Conservation (phyloP, 2,113 vertebrate species). For the Amia ocellicauda region DNA sequence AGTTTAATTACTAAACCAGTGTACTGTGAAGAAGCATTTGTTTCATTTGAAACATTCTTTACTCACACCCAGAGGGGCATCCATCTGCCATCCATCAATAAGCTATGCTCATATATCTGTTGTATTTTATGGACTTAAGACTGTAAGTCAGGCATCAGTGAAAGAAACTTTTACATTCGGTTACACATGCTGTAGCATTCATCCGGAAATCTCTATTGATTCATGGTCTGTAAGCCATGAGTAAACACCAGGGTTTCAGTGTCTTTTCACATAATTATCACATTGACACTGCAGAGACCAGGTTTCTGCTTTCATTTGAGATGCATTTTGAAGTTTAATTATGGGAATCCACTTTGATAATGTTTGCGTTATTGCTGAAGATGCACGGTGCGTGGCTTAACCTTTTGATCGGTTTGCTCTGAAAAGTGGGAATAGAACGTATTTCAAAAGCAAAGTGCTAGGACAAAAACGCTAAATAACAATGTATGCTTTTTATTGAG, state of each 20-base stretch:
- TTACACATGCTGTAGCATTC: too few species aligned
- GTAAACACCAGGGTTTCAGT: background rate
- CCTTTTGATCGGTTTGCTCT: too few species aligned
- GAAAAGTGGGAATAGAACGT: too few species aligned
- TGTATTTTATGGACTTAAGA: background rate
- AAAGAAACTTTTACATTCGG: background rate
- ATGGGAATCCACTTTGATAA: too few species aligned
- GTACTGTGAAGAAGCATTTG: slow-evolving; percentile 1
- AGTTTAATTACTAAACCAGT: background rate
- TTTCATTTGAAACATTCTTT: background rate
- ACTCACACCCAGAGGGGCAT: background rate
- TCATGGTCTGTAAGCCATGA: background rate
- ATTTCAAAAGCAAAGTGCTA: too few species aligned
- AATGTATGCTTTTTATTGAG: too few species aligned
- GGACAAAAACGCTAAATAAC: too few species aligned
- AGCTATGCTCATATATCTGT: background rate
- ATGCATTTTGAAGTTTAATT: too few species aligned
- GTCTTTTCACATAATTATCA: background rate
- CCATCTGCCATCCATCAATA: background rate
- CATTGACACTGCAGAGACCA: too few species aligned
- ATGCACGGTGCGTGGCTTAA: too few species aligned
- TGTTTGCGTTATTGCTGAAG: too few species aligned
- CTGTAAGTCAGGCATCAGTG: background rate
- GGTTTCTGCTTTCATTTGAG: too few species aligned
- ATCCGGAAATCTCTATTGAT: background rate